A percentile compares a stretch with the other conserved stretches of the same genome.
Evolutionary conservation across 2,113 vertebrate species (phyloP).

Genomic region (Himantopus leucocephalus): DNA sequence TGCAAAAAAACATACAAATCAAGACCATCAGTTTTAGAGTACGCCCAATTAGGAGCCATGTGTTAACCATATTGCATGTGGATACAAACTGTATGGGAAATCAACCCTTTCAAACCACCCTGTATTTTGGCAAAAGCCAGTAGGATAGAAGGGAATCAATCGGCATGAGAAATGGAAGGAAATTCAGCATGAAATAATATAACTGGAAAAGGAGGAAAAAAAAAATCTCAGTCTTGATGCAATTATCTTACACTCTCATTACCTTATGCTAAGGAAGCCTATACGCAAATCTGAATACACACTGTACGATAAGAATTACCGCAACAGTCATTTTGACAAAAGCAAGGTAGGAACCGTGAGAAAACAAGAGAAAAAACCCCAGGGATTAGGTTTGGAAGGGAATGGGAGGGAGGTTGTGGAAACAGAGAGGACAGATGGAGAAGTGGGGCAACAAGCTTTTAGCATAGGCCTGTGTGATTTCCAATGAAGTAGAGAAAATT

Average conservation of each 20-base stretch:
- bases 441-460: slow-evolving; percentile 10
- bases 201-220: background rate
- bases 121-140: background rate
- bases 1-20: background rate
- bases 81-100: background rate
- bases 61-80: background rate
- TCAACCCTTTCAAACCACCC: background rate
- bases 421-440: background rate
- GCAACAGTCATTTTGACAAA: background rate
- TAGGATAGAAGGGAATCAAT: background rate
- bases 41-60: background rate
- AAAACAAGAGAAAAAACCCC: background rate
- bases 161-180: background rate
- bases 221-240: background rate
- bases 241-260: background rate
- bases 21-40: background rate
- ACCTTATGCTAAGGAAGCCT: background rate
- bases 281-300: background rate
- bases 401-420: background rate
- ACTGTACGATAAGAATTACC: background rate
- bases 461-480: slow-evolving; percentile 11
- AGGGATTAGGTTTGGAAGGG: background rate
- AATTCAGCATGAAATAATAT: background rate
- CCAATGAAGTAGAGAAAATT: slow-evolving; percentile 16
- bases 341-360: background rate